Percentiles rank a stretch among this genome's conserved stretches.
Conservation (phyloP, 2,797 vertebrate species). For the Helarctos malayanus region DNA sequence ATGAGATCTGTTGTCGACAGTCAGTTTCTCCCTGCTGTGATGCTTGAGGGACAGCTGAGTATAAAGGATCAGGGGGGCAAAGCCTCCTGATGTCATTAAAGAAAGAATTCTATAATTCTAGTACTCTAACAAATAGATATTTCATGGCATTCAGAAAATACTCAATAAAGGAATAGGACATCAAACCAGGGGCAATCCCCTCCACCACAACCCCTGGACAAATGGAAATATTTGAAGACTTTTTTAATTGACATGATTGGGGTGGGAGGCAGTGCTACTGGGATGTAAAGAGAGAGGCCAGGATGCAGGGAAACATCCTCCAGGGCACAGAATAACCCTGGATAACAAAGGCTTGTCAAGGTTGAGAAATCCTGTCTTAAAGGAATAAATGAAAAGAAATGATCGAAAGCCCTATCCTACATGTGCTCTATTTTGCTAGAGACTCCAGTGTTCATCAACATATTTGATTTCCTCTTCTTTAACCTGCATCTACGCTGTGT, state of each 20-base stretch:
- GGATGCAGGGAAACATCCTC: background rate
- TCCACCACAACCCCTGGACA: background rate
- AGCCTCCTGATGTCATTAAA: background rate
- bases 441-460: background rate
- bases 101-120: constrained; percentile 6
- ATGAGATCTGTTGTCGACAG: background rate
- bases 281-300: background rate
- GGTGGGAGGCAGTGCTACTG: background rate
- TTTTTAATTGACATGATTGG: background rate
- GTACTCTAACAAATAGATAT: background rate
- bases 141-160: background rate
- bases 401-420: background rate
- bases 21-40: background rate
- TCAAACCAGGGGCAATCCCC: background rate
- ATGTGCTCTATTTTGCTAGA: too few relatives aligned
- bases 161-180: background rate
- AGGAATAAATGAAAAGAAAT: background rate
- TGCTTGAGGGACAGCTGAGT: background rate
- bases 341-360: background rate
- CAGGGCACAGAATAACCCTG: background rate
- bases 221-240: background rate
- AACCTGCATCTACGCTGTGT: background rate
- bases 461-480: background rate
- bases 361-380: background rate
- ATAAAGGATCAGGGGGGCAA: background rate